phyloP scores from a whole-genome alignment of 1,140 invertebrate species.

The Cydia fagiglandana region DNA sequence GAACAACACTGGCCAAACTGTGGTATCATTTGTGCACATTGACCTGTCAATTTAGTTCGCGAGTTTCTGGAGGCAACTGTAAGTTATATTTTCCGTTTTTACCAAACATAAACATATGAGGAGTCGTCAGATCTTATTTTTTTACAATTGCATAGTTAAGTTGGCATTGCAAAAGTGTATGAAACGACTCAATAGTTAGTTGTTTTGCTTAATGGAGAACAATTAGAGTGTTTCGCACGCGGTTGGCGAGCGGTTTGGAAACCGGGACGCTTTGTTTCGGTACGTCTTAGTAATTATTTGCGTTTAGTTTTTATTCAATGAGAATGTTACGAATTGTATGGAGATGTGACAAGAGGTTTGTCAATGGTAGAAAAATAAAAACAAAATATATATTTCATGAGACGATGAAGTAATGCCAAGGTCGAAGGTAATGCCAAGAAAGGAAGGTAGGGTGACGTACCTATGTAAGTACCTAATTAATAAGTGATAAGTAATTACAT shows the following conservation, averaged over 20 bases:
- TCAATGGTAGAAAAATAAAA: not conserved
- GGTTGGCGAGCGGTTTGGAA: not conserved
- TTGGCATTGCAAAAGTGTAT: slow-evolving; percentile 11
- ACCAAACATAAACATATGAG: not conserved
- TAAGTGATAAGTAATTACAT: no score
- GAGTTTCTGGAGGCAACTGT: no score
- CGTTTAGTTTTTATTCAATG: not conserved
- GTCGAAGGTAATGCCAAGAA: no score
- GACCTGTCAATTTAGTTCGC: no score
- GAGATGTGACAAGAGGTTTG: not conserved
- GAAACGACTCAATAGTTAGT: not conserved
- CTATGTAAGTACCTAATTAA: no score
- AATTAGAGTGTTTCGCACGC: slow-evolving; percentile 9
- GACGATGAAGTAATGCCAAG: no score
- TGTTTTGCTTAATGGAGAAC: not conserved
- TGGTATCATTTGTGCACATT: no score
- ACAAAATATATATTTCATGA: no score
- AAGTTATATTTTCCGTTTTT: not conserved
- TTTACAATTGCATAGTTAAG: not conserved
- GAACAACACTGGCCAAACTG: no score
- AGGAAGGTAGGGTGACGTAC: no score
- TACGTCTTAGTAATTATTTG: not conserved
- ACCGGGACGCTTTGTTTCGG: not conserved
- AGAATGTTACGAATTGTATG: no score
- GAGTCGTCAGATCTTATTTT: not conserved